These are phyloP conservation scores for Sarcophaga subvicina DNA, from an alignment of 2,888 invertebrate genomes.

Conservation along the genomic window DNA sequence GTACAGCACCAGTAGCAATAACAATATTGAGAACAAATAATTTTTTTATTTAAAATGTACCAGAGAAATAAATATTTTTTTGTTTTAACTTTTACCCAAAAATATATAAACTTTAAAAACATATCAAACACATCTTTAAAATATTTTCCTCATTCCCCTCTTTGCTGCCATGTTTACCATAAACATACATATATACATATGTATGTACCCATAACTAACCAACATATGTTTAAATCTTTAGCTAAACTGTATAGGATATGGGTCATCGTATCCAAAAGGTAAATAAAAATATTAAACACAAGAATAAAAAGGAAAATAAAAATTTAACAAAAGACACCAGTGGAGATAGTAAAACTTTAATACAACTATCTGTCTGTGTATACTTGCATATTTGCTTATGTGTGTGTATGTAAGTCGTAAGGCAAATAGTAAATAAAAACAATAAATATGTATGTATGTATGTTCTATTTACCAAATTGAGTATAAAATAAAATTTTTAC, in stretches of 20 bases:
- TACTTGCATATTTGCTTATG: not conserved
- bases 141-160: not conserved
- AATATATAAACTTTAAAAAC: not conserved
- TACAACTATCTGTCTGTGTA: not conserved
- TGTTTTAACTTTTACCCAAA: not conserved
- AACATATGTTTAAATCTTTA: constrained; percentile 8
- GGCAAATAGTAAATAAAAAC: too few species aligned
- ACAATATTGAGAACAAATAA: not conserved
- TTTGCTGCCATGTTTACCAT: not conserved
- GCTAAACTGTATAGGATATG: not conserved
- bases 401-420: not conserved
- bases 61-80: too few species aligned
- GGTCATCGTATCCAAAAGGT: constrained; percentile 31
- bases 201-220: not conserved
- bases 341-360: not conserved
- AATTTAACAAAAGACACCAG: constrained; percentile 18
- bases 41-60: not conserved
- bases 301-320: not conserved
- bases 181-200: not conserved
- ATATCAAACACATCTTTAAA: constrained; percentile 6
- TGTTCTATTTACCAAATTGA: not conserved
- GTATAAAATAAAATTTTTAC: not conserved
- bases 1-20: too few species aligned
- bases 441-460: not conserved
- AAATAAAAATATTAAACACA: not conserved